A percentile compares a stretch with the other conserved stretches of the same genome.
Evolutionary conservation across 2,888 invertebrate genomes (phyloP).

Genomic region (Eretmocerus hayati): DNA sequence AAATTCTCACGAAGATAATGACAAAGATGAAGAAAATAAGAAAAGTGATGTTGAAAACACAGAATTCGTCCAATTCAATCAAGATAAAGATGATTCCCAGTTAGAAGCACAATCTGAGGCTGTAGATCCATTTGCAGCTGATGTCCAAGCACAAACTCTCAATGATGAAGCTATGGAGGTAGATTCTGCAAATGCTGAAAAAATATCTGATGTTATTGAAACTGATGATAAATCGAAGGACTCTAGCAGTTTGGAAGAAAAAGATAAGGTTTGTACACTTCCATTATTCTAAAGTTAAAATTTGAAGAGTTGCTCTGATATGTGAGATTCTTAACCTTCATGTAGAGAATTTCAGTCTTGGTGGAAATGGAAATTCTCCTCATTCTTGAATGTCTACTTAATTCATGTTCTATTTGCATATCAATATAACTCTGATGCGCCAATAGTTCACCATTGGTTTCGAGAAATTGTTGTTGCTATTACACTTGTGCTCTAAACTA

Average conservation of each 20-base stretch:
- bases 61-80: slow-evolving; percentile 42
- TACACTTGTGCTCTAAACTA: no score
- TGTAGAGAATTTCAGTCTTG: no score
- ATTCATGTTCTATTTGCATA: no score
- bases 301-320: no score
- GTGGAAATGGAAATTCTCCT: no score
- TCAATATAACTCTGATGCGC: no score
- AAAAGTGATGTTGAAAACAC: slow-evolving; percentile 37
- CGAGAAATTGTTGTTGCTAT: no score
- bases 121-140: slow-evolving; percentile 43
- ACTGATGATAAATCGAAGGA: slow-evolving; percentile 1
- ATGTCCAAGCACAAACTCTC: slow-evolving; percentile 29
- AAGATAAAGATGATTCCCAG: slow-evolving; percentile 35
- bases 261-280: slow-evolving; percentile 13
- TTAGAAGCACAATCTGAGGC: slow-evolving; percentile 40
- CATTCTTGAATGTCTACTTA: no score
- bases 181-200: slow-evolving; percentile 24
- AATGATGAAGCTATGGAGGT: slow-evolving; percentile 33
- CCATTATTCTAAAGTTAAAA: no score
- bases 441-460: no score
- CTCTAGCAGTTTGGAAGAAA: slow-evolving; percentile 4
- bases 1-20: slow-evolving; percentile 25
- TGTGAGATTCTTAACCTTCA: no score
- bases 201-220: slow-evolving; percentile 4
- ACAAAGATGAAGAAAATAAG: slow-evolving; percentile 29